A percentile compares a stretch with the other conserved stretches of the same genome.
Evolutionary conservation across 2,113 vertebrate species (phyloP).

Genomic region (Gallinago jamesoni): DNA sequence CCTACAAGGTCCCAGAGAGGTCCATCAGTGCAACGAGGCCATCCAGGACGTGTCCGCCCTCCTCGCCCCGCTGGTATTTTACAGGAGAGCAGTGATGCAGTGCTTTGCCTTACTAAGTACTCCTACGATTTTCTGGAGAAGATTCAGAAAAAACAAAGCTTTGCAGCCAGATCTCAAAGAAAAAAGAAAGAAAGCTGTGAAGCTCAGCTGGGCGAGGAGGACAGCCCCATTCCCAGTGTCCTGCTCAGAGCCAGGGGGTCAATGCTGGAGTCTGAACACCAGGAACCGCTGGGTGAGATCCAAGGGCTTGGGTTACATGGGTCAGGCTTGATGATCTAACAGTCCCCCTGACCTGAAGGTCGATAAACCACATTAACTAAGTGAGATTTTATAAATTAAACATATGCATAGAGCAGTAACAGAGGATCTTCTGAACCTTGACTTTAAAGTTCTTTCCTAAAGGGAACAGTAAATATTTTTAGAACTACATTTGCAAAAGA

Average conservation of each 20-base stretch:
- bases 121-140: background rate
- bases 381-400: conserved; percentile 6
- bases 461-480: conserved; percentile 11
- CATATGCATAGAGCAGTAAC: background rate
- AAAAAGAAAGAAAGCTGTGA: background rate
- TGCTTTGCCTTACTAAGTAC: background rate
- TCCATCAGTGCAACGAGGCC: background rate
- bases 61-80: rapidly evolving
- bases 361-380: background rate
- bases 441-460: background rate
- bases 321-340: background rate
- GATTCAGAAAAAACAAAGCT: background rate
- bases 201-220: background rate
- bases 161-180: background rate
- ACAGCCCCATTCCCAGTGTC: background rate
- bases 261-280: background rate
- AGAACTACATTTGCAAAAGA: background rate
- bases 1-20: background rate
- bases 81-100: rapidly evolving
- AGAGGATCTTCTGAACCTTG: background rate
- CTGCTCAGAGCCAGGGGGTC: background rate
- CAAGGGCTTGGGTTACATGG: background rate
- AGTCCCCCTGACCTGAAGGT: background rate
- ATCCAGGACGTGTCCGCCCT: background rate
- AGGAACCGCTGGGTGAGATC: background rate